Base-by-base conservation (phyloP, 2,797 vertebrate species). In the Carcharodon carcharias region DNA sequence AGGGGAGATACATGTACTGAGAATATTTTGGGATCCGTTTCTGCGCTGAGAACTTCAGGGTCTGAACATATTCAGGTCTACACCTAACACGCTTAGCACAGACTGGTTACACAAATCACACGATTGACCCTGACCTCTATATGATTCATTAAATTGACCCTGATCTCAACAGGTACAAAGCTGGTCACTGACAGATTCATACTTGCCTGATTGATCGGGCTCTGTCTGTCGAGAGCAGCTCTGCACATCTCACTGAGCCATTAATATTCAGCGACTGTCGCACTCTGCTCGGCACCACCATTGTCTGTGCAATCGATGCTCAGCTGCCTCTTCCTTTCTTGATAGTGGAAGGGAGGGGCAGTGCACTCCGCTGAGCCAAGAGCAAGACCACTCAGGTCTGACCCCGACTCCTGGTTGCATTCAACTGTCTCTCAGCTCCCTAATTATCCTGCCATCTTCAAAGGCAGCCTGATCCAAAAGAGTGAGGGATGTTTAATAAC, bases 381-480 rank as follows among this genome's bases (percentile, higher is more conserved):
- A 40, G 35, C 7, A 21, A 67, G 91, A 23, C n/a, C 58, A 40
- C 91, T 65, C 61, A 23, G 31, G 58, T 14, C 50, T 82, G 77
- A 45, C 77, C 80, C 40, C 6, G 45, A 50, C 21, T 23, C 21
- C 45, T 85, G 82, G 7, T 45, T 93, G n/a, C 91, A 56, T 58
- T n/a, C 11, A 56, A 50, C 31, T 35, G 11, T 7, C 31, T 91
- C 88, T 4, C 91, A 65, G 67, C 28, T 54, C 28, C 50, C 94
- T 95, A 56, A 95, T 95, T 95, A 95, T 77, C 28, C 28, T 71
- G 69, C 12, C 67, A 95, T n/a, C 94, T 71, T 95, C 94, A 95
- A 95, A 95, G 50, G 31, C 40, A 77, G 82, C 45, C 69, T 73
- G 94, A 95, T 54, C 67, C 45, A 77, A 35, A 77, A 23, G 94